Evolutionary conservation across 2,888 invertebrate species (phyloP).

Genomic region (Himalopsyche anomala): DNA sequence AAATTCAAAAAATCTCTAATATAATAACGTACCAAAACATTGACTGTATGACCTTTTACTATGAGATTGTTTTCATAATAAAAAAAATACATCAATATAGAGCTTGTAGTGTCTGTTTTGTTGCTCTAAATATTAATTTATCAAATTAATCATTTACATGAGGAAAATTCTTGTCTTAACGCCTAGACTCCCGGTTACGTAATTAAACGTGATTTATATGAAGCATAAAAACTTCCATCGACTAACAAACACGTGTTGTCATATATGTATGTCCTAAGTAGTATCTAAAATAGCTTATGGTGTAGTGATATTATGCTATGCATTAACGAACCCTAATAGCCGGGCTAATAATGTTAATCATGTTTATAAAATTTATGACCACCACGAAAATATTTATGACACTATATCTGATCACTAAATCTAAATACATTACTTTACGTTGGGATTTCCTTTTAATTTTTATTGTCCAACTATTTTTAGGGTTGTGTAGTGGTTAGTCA

Average conservation of each 20-base stretch:
- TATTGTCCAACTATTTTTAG: no score
- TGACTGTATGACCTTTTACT: not conserved
- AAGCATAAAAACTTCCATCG: slow-evolving; percentile 8
- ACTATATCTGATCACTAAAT: no score
- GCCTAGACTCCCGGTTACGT: slow-evolving; percentile 1
- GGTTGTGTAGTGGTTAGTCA: no score
- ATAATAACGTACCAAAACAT: no score
- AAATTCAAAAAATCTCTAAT: no score
- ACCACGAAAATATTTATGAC: no score
- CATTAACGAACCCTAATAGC: no score
- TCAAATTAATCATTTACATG: not conserved
- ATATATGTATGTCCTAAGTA: not conserved
- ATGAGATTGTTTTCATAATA: not conserved
- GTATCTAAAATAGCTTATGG: slow-evolving; percentile 1
- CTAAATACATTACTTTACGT: no score
- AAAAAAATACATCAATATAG: not conserved
- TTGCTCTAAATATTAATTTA: not conserved
- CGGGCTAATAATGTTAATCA: no score
- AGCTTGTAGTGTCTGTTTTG: not conserved
- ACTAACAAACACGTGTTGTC: slow-evolving; percentile 13
- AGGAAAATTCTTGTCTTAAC: not conserved
- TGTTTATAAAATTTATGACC: no score
- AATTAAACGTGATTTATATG: slow-evolving; percentile 24
- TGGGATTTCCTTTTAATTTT: no score
- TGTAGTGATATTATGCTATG: no score